Base-by-base conservation (phyloP, 2,888 invertebrate species). In the Cataglyphis rosenhaueri region DNA sequence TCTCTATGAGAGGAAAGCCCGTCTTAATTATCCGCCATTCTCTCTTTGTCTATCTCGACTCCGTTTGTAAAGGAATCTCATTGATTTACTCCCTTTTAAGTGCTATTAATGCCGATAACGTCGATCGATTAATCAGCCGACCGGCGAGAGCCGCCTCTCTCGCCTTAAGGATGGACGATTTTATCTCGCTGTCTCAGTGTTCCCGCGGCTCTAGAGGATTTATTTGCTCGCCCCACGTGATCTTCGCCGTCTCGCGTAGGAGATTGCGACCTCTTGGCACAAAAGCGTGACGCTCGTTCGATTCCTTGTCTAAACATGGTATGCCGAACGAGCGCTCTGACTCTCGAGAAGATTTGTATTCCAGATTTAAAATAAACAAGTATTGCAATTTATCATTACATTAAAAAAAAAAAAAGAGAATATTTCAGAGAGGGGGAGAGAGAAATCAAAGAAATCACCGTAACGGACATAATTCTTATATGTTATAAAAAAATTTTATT, bases 1-100 rank as follows among this genome's bases (percentile, higher is more conserved):
- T 76, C 35, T 59, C 81, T 71, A 65, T 57, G 82, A 87, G 59
- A 71, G 88, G 76, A 84, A 87, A 84, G 82, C 76, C 79, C 70
- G 83, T 82, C 82, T 87, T 89, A 89, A 89, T 89, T 89, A 86
- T 82, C 81, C 65, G 48, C 83, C 68, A 21, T 76, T 70, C 74
- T 75, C 71, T 78, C 57, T 76, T 38, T 21, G 29, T 38, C 44
- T 61, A 59, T 59, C 21, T 38, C 71, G 71, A 70, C 57, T 76
- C 38, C 29, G 62, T 52, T 66, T 84, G 68, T 59, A 79, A 38
- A 79, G 81, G 61, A 78, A 82, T 86, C 82, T 86, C 83, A 73
- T 76, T 86, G 83, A 86, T 81, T 85, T 83, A 83, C 83, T 82
- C 81, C 55, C 61, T 55, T 65, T 79, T 71, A 73, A 87, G 61